These are phyloP conservation scores for Drepanosiphum platanoidis DNA, from an alignment of 2,888 invertebrate species.

Conservation along the genomic window DNA sequence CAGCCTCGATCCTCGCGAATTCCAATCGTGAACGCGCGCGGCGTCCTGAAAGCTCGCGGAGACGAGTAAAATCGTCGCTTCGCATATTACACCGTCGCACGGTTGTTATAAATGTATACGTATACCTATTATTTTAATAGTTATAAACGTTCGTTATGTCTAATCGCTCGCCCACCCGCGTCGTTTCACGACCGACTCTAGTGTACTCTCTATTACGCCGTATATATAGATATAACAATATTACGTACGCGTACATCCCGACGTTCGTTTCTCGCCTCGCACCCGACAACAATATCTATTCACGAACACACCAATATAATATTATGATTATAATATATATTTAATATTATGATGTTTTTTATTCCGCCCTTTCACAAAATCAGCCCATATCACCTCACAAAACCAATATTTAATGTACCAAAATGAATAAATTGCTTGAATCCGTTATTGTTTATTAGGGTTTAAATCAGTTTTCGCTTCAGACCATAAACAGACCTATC, in stretches of 20 bases:
- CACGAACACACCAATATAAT: background rate
- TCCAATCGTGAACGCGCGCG: too few relatives aligned
- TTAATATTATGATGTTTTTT: background rate
- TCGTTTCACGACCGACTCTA: too few relatives aligned
- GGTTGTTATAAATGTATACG: background rate
- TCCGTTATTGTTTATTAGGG: constrained; percentile 61
- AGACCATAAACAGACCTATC: constrained; percentile 61
- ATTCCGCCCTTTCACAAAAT: background rate
- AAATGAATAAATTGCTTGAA: constrained; percentile 57
- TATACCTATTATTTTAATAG: too few relatives aligned
- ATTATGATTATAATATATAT: too few relatives aligned
- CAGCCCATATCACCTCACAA: background rate
- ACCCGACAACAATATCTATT: background rate
- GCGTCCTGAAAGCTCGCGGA: background rate
- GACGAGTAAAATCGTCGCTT: too few relatives aligned
- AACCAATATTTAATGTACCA: constrained; percentile 6
- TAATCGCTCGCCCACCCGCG: background rate
- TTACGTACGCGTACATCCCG: background rate
- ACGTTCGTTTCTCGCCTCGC: background rate
- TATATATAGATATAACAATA: too few relatives aligned
- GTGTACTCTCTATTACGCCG: too few relatives aligned
- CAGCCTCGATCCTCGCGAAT: too few relatives aligned
- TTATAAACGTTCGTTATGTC: background rate
- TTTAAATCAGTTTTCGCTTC: constrained; percentile 61
- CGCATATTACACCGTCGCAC: too few relatives aligned